Evolutionary conservation across 2,113 vertebrate genomes (phyloP).

Genomic region (Callithrix jacchus): DNA sequence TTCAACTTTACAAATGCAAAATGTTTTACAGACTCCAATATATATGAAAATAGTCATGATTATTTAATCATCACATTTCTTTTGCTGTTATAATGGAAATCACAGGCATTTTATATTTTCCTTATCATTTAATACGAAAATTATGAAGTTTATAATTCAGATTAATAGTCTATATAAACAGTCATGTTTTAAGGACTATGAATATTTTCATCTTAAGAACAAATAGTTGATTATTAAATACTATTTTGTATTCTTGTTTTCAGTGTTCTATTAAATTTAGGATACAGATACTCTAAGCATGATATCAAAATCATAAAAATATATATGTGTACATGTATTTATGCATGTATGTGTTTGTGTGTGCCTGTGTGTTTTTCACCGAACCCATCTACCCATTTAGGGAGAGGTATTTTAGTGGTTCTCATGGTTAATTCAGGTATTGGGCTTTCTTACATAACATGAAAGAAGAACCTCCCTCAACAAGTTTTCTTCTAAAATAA

Average conservation of each 20-base stretch:
- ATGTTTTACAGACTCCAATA: not conserved
- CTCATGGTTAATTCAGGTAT: not conserved
- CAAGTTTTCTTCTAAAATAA: not conserved
- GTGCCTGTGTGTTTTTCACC: not conserved
- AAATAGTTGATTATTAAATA: not conserved
- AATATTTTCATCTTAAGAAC: constrained; percentile 50
- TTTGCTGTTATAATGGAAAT: constrained; percentile 5
- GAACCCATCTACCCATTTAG: not conserved
- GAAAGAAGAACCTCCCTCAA: not conserved
- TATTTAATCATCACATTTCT: not conserved
- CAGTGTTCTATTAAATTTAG: not conserved
- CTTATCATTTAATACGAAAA: constrained; percentile 3
- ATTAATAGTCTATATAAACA: not conserved
- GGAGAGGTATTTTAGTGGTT: not conserved
- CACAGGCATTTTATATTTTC: constrained; percentile 13
- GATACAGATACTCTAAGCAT: not conserved
- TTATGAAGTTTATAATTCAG: not conserved
- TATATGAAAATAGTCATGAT: not conserved
- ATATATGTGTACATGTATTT: not conserved
- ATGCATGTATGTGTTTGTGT: rapidly evolving
- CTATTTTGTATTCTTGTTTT: constrained; percentile 20
- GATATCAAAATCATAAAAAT: not conserved
- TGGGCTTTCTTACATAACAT: not conserved
- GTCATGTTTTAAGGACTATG: not conserved
- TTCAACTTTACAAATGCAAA: not conserved